Conservation (phyloP, 2,888 invertebrate genomes). For the Pyrrhia umbra region DNA sequence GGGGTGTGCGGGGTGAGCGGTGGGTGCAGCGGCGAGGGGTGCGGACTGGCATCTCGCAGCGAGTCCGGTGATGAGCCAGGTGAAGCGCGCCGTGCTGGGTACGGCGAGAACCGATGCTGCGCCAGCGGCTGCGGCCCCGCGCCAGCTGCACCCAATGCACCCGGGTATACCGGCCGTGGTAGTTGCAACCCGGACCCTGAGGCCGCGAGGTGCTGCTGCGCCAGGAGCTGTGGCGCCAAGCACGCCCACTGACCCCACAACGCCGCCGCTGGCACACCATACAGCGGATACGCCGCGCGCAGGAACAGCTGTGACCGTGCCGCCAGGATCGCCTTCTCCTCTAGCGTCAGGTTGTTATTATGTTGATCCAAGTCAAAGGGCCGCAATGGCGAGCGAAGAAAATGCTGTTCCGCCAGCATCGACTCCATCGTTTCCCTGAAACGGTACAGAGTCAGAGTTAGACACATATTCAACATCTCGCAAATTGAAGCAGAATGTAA, state of each 20-base stretch:
- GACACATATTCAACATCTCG: constrained; percentile 18
- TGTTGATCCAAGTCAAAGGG: constrained; percentile 93
- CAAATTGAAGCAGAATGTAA: constrained; percentile 50
- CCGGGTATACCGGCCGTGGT: constrained; percentile 88
- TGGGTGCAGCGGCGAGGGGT: constrained; percentile 75
- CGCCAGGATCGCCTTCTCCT: constrained; percentile 94
- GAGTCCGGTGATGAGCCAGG: constrained; percentile 91
- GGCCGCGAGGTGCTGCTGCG: constrained; percentile 92
- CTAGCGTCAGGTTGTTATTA: constrained; percentile 93
- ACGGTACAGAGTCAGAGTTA: constrained; percentile 66
- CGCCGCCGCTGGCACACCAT: constrained; percentile 89
- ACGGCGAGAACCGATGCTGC: constrained; percentile 91
- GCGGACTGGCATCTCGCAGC: constrained; percentile 88
- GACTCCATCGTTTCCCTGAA: constrained; percentile 97
- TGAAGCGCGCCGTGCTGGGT: constrained; percentile 87
- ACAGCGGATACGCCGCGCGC: constrained; percentile 92
- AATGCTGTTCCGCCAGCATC: constrained; percentile 96
- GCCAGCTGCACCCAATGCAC: constrained; percentile 68
- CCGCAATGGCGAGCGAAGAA: constrained; percentile 94
- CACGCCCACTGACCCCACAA: constrained; percentile 94
- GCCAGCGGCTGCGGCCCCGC: constrained; percentile 77
- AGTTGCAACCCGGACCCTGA: constrained; percentile 86
- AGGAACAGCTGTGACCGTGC: constrained; percentile 94
- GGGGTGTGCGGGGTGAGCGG: constrained; percentile 79
- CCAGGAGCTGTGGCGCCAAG: constrained; percentile 91